A percentile compares a stretch with the other conserved stretches of the same genome.
Conservation (phyloP, 2,888 invertebrate species). For the Adelognathus sp. region DNA sequence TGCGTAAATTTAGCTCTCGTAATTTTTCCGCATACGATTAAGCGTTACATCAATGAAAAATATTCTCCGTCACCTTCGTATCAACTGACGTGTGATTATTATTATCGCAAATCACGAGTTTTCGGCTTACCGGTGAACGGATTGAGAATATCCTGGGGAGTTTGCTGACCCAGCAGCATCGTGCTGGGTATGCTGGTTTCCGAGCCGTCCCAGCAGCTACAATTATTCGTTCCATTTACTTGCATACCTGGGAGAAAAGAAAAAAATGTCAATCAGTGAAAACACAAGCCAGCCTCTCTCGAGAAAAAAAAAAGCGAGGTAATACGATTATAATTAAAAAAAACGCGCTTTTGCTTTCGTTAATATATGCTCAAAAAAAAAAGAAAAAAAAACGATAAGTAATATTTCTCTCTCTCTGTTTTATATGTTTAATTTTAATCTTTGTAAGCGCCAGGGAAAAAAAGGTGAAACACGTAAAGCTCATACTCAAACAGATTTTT, state of each 20-base stretch:
- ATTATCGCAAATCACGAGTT: constrained; percentile 5
- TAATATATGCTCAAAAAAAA: constrained; percentile 24
- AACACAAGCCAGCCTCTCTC: constrained; percentile 9
- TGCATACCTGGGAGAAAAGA: constrained; percentile 74
- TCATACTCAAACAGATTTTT: constrained; percentile 59
- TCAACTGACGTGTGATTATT: background rate
- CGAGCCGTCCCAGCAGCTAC: constrained; percentile 78
- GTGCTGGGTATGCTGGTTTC: constrained; percentile 78
- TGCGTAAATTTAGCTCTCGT: constrained; percentile 69
- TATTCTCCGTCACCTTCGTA: background rate
- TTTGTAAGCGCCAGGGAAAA: constrained; percentile 31
- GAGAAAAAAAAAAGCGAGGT: background rate
- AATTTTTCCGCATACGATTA: constrained; percentile 32
- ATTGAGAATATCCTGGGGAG: constrained; percentile 78
- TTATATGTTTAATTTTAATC: background rate
- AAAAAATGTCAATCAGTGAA: no score
- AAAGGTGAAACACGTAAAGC: constrained; percentile 16
- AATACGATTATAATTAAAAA: constrained; percentile 7
- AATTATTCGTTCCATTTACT: constrained; percentile 78
- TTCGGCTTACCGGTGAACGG: constrained; percentile 75
- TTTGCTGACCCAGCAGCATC: constrained; percentile 79
- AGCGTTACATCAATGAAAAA: constrained; percentile 22
- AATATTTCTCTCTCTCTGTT: background rate
- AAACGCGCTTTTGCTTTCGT: constrained; percentile 10
- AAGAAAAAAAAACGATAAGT: background rate